phyloP scores from a whole-genome alignment of 1,140 invertebrate genomes.

The Mya arenaria region DNA sequence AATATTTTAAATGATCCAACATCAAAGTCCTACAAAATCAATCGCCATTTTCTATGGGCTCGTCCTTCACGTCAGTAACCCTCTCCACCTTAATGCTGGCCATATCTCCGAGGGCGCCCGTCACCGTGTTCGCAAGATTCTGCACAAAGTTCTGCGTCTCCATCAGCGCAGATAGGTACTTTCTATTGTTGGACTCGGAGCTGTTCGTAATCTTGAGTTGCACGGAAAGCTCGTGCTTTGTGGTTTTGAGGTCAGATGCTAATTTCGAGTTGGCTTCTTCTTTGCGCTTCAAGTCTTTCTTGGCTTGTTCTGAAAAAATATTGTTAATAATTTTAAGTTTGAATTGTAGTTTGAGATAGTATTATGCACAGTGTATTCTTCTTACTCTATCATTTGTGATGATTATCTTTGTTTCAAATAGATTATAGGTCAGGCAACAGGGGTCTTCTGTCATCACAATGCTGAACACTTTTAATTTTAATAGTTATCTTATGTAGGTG shows the following conservation, averaged over 20 bases:
- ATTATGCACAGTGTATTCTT: too few species aligned
- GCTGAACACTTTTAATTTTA: too few species aligned
- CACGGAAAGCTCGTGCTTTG: conserved; percentile 59
- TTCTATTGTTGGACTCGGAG: conserved; percentile 63
- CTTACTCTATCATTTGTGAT: too few species aligned
- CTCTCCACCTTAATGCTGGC: conserved; percentile 36
- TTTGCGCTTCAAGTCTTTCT: conserved; percentile 60
- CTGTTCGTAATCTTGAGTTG: conserved; percentile 61
- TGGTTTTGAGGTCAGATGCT: conserved; percentile 60
- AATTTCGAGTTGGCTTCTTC: conserved; percentile 63
- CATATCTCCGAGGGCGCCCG: conserved; percentile 56
- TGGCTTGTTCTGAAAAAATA: conserved; percentile 65
- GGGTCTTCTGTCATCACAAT: too few species aligned
- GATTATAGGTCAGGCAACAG: too few species aligned
- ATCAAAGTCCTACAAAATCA: neutral
- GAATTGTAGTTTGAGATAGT: too few species aligned
- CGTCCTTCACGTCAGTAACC: conserved; percentile 11
- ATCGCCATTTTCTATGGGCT: conserved; percentile 25
- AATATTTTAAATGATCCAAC: neutral
- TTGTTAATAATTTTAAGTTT: too few species aligned
- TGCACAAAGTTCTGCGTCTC: conserved; percentile 59
- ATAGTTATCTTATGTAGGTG: too few species aligned
- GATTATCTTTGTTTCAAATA: too few species aligned
- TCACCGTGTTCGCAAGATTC: conserved; percentile 55
- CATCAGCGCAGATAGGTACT: conserved; percentile 67